Base-by-base conservation (phyloP, 2,888 invertebrate species). In the Corbicula japonica region DNA sequence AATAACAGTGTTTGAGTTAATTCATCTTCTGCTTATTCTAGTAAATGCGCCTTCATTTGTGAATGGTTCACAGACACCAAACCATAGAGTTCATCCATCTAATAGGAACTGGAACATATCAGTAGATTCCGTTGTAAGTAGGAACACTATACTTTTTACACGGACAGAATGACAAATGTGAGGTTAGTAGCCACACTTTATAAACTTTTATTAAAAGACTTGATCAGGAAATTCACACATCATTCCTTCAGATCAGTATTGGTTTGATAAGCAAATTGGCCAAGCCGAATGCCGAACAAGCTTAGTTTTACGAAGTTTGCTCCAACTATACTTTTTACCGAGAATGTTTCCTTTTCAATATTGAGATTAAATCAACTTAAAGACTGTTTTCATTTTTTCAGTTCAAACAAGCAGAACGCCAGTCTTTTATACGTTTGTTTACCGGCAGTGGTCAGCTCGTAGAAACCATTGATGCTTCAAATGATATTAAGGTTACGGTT, bases 1-100 rank as follows among this genome's bases (percentile, higher is more conserved):
- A n/a, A n/a, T n/a, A n/a, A n/a, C n/a, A n/a, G n/a, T n/a, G n/a
- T n/a, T n/a, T n/a, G n/a, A n/a, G n/a, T n/a, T n/a, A n/a, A n/a
- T n/a, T n/a, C n/a, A n/a, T n/a, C n/a, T n/a, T n/a, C n/a, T n/a
- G n/a, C n/a, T n/a, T 41, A 8, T n/a, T 62, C 23, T 21, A 71
- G 71, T 71, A 2, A 18, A 50, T 15, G 44, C 72, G 18, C 72
- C 72, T 5, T 18, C 32, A 15, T 18, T 72, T 26, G 41, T 63
- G 3, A 48, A 63, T n/a, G 63, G 38, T 1, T 38, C 63, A 32
- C 72, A 63, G 34, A 21, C 41, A n/a, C 72, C 72, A 3, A 21
- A 32, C 1, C 28, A 28, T n/a, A 44, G 46, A 46, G 63, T 72
- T 30, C 28, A 41, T 34, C 63, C 63, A 44, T 28, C 30, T 18